These are phyloP conservation scores for Carcharodon carcharias DNA, from an alignment of 2,797 vertebrate species.

Conservation along the genomic window DNA sequence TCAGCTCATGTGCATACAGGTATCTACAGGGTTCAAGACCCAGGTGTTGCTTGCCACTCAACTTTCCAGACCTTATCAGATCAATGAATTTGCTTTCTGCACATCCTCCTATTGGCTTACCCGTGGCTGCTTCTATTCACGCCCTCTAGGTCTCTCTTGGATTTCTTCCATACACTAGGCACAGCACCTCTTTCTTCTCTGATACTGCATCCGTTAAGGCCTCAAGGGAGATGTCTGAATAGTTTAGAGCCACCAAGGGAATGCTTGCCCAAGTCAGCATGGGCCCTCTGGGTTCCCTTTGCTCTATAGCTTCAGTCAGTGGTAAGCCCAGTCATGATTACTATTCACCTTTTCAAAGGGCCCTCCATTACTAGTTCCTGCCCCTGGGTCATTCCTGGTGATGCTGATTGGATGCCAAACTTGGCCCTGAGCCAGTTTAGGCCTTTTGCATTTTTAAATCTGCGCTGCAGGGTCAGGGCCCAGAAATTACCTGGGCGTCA, in stretches of 20 bases:
- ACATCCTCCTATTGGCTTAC: no score
- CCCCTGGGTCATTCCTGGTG: background rate
- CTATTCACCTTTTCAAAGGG: background rate
- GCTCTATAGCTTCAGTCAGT: background rate
- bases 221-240: background rate
- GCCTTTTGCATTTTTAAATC: no score
- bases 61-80: no score
- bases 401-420: background rate
- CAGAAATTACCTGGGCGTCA: no score
- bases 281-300: background rate
- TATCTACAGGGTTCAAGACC: no score
- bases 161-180: background rate
- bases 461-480: no score
- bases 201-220: background rate
- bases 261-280: background rate
- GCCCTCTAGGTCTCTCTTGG: no score
- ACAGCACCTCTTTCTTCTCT: background rate
- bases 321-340: background rate
- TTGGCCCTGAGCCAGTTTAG: background rate
- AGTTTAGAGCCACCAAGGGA: background rate
- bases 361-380: background rate
- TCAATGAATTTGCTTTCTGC: no score
- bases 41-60: no score
- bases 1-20: no score
- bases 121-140: background rate